These are phyloP conservation scores for Eucidaris tribuloides DNA, from an alignment of 35 echinoderm and acorn worm genomes.

Conservation along the genomic window DNA sequence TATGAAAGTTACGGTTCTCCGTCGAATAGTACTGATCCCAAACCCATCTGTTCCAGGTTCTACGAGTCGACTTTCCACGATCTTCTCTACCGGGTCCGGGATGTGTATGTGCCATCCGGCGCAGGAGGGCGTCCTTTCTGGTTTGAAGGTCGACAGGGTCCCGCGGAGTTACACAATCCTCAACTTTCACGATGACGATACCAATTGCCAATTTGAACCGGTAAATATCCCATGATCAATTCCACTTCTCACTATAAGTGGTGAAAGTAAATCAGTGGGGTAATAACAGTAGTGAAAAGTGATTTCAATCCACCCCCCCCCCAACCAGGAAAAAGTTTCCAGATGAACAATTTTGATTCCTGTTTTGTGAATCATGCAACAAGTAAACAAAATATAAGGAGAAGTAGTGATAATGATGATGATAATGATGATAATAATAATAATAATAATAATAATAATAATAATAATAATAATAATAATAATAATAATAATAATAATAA, in stretches of 20 bases:
- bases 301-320: too few relatives aligned
- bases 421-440: too few relatives aligned
- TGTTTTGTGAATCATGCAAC: not conserved
- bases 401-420: too few relatives aligned
- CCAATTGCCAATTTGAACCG: not conserved
- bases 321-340: too few relatives aligned
- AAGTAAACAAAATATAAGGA: too few relatives aligned
- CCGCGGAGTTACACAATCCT: slow-evolving; percentile 9
- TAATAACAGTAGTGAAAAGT: not conserved
- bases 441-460: too few relatives aligned
- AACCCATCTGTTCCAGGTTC: not conserved
- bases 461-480: too few relatives aligned
- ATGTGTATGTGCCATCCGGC: not conserved
- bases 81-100: not conserved
- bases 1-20: too few relatives aligned
- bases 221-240: not conserved
- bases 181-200: slow-evolving; percentile 14
- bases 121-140: slow-evolving; percentile 8
- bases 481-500: too few relatives aligned
- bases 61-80: not conserved
- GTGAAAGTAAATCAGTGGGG: not conserved
- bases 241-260: not conserved
- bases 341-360: not conserved
- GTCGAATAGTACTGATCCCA: too few relatives aligned
- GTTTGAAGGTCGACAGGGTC: slow-evolving; percentile 10